Evolutionary conservation across 2,888 invertebrate genomes (phyloP), one percentile per base, ranked within the genome.

Genomic region (Machimus atricapillus): DNA sequence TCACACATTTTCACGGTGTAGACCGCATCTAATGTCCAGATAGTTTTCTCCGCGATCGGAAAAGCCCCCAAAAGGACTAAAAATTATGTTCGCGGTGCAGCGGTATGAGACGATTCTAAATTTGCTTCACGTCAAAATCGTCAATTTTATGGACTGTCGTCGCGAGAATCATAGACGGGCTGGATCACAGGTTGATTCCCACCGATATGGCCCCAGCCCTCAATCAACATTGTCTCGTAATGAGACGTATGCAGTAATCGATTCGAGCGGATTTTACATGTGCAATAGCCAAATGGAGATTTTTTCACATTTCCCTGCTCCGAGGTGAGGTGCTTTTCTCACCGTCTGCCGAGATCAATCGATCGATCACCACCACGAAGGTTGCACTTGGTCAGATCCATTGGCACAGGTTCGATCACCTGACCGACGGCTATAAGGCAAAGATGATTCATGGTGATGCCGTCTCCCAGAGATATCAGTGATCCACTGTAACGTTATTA

Each of bases 71-170:
- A 81, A 81, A 56, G 56, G 81, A 81, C 56, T 81, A 56, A 58
- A 81, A 56, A 52, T 27, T 81, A 56, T 9, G 31, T 58, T 56
- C 27, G 34, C 81, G 8, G 46, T 27, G 56, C 27, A 56, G 52
- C 56, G 40, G 66, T 66, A 76, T 74, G 85, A 52, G 56, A 86
- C 77, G 76, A 86, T 56, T 87, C 77, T 77, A 82, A 86, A 86
- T 87, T 88, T 86, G 82, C 87, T 88, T 88, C 88, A 88, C 87
- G 88, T 86, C 86, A 52, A 78, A 88, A 87, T 88, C 46, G 52
- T 34, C 81, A 86, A 88, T 88, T 88, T 88, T 85, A 88, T 88
- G 88, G 88, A 88, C 86, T 81, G 88, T 86, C 88, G 87, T 88
- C 85, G 66, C 76, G 40, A 66, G 74, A 46, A 85, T 31, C 52